A percentile compares a stretch with the other conserved stretches of the same genome.
Conservation (phyloP, 2,797 vertebrate species). For the Columba guinea region DNA sequence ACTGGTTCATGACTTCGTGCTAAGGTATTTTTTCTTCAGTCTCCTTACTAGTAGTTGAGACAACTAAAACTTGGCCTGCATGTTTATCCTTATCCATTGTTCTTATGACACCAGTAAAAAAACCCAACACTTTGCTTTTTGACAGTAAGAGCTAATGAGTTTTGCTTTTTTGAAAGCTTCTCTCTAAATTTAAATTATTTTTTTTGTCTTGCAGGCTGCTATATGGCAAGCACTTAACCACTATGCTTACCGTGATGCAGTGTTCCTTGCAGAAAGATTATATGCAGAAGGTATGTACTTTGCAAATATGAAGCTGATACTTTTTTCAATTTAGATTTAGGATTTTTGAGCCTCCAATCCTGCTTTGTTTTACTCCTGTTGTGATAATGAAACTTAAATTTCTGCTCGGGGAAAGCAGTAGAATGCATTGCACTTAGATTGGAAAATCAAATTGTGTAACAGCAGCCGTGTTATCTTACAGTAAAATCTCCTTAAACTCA, state of each 20-base stretch:
- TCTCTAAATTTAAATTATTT: not conserved
- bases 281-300: conserved; percentile 92
- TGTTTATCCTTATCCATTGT: not conserved
- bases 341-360: not conserved
- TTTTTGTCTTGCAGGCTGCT: conserved; percentile 85
- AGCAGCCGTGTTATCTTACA: not conserved
- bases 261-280: conserved; percentile 95
- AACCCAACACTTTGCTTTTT: not conserved
- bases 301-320: not conserved
- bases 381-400: not conserved
- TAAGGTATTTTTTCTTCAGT: not conserved
- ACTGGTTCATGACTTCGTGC: not conserved
- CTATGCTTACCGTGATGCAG: conserved; percentile 95
- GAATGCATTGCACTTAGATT: not conserved
- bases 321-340: not conserved
- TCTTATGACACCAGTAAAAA: not conserved
- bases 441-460: not conserved
- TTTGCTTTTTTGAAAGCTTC: not conserved
- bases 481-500: not conserved
- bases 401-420: not conserved
- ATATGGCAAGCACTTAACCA: conserved; percentile 99
- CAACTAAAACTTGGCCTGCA: not conserved
- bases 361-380: not conserved
- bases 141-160: not conserved
- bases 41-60: not conserved